A percentile compares a stretch with the other conserved stretches of the same genome.
Conservation (phyloP, 92 coral and sea anemone species). For the Epizoanthus scotinus region DNA sequence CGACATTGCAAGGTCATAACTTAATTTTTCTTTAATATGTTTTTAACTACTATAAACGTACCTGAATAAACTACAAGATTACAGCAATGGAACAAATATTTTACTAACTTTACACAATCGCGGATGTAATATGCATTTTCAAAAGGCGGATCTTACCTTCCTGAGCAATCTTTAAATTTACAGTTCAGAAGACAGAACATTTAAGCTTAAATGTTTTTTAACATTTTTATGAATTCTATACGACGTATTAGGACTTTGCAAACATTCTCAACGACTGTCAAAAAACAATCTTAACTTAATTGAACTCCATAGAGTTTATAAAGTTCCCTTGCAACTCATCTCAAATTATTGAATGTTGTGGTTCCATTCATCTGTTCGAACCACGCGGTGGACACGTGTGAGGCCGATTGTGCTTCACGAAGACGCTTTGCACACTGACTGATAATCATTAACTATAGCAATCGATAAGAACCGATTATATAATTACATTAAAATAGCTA, state of each 20-base stretch:
- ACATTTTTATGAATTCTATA: neutral
- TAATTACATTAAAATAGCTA: slow-evolving; percentile 33
- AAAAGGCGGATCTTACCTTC: neutral
- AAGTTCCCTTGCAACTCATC: neutral
- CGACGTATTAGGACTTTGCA: neutral
- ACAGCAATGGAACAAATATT: too few relatives aligned
- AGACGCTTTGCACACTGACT: neutral
- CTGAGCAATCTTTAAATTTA: neutral
- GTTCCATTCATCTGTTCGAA: neutral
- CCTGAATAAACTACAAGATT: neutral
- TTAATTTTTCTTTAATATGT: slow-evolving; percentile 24
- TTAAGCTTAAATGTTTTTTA: neutral
- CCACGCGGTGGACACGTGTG: slow-evolving; percentile 36
- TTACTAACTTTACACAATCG: too few relatives aligned
- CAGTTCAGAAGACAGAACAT: neutral
- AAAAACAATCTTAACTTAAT: slow-evolving; percentile 23
- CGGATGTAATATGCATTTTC: neutral
- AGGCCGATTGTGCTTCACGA: neutral
- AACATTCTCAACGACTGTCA: slow-evolving; percentile 30
- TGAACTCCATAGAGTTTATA: slow-evolving; percentile 33
- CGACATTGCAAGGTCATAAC: slow-evolving; percentile 7
- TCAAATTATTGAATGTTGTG: neutral
- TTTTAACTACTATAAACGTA: neutral
- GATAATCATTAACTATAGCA: slow-evolving; percentile 10
- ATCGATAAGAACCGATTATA: slow-evolving; percentile 38